Conservation (phyloP, 2,797 vertebrate genomes). For the Arrhamphus sclerolepis region DNA sequence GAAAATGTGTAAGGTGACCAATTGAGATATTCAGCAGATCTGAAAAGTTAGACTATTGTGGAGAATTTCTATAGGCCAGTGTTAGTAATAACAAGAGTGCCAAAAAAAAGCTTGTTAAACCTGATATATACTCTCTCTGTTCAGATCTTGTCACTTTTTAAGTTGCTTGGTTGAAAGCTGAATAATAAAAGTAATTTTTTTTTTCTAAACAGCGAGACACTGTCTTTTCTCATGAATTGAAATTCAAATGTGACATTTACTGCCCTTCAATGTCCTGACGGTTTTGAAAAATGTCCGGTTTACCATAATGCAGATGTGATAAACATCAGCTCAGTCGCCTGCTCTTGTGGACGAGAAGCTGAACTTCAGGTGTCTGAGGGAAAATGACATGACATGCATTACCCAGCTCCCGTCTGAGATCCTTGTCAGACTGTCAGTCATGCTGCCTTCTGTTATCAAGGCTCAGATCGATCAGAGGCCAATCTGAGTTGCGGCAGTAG, state of each 20-base stretch:
- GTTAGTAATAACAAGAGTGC: slow-evolving; percentile 44
- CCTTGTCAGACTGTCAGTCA: slow-evolving; percentile 78
- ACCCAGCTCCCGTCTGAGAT: slow-evolving; percentile 69
- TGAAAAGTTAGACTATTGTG: slow-evolving; percentile 32
- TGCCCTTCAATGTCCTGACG: slow-evolving; percentile 54
- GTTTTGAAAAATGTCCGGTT: slow-evolving; percentile 67
- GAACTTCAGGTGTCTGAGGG: slow-evolving; percentile 65
- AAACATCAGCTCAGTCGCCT: slow-evolving; percentile 58
- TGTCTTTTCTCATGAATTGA: slow-evolving; percentile 59
- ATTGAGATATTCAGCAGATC: slow-evolving; percentile 56
- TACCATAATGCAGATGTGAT: slow-evolving; percentile 64
- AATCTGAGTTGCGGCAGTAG: slow-evolving; percentile 64
- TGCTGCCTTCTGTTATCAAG: slow-evolving; percentile 79
- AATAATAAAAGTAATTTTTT: slow-evolving; percentile 69
- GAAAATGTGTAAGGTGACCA: slow-evolving; percentile 50
- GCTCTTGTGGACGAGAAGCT: slow-evolving; percentile 45
- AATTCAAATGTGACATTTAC: slow-evolving; percentile 72
- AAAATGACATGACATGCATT: slow-evolving; percentile 75
- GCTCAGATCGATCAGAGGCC: slow-evolving; percentile 83
- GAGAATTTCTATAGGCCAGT: slow-evolving; percentile 52
- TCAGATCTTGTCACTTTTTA: slow-evolving; percentile 67
- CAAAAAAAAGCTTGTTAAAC: slow-evolving; percentile 54
- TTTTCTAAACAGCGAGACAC: slow-evolving; percentile 59
- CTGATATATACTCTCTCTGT: slow-evolving; percentile 51
- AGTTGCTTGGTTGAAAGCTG: slow-evolving; percentile 68